Evolutionary conservation across 2,888 invertebrate genomes (phyloP).

Genomic region (Scaptomyza caliginosa): DNA sequence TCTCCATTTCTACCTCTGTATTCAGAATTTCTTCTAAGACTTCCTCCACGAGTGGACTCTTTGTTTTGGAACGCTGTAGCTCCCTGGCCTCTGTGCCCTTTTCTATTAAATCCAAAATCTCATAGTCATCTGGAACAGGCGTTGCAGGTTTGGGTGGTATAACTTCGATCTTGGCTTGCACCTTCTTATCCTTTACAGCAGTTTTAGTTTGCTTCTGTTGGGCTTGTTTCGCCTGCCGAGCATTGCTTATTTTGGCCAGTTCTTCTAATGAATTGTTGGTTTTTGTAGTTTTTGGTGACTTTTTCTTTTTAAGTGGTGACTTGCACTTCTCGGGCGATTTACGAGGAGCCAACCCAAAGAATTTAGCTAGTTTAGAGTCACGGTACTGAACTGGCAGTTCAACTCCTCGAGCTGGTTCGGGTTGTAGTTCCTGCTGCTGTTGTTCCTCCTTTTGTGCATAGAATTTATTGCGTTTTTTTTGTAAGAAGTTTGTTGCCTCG

Average conservation of each 20-base stretch:
- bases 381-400: conserved; percentile 78
- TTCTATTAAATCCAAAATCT: conserved; percentile 60
- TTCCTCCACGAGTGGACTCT: conserved; percentile 55
- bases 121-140: conserved; percentile 67
- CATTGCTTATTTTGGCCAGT: conserved; percentile 64
- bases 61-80: conserved; percentile 62
- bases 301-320: conserved; percentile 70
- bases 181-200: conserved; percentile 1
- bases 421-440: conserved; percentile 23
- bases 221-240: conserved; percentile 50
- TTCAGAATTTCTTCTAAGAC: background rate
- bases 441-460: conserved; percentile 70
- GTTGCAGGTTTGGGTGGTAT: conserved; percentile 50
- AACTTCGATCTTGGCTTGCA: conserved; percentile 18
- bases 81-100: conserved; percentile 64
- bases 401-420: conserved; percentile 8
- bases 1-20: conserved; percentile 6
- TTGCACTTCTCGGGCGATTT: conserved; percentile 72
- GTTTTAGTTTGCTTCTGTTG: conserved; percentile 20
- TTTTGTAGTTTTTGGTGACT: conserved; percentile 51
- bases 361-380: conserved; percentile 81
- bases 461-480: conserved; percentile 81
- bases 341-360: conserved; percentile 75
- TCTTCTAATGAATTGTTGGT: conserved; percentile 73
- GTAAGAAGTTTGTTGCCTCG: conserved; percentile 82